Base-by-base conservation (phyloP, 2,797 vertebrate species). In the Gallinago stenura region DNA sequence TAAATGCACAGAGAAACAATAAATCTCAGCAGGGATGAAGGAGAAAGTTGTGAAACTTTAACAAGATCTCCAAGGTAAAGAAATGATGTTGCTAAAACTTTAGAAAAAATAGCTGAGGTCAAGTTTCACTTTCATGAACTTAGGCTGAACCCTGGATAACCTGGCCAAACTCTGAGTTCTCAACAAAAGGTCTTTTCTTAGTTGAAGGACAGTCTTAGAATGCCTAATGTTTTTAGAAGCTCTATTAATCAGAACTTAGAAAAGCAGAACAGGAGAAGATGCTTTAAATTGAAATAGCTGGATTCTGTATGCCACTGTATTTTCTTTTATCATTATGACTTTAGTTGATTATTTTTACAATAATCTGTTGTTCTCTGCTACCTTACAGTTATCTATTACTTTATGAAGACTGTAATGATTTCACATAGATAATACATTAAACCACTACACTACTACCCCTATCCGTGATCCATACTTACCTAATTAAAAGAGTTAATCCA, bases 31-130 rank as follows among this genome's bases (percentile, higher is more conserved):
- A 92, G 65, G 50, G 81, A 83, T 43, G 72, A 95, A 82, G 66
- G 33, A 86, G 39, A 31, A 81, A 75, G 66, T 79, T 84, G 70
- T 22, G 69, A 93, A 91, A 92, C 61, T 80, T 88, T 91, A 96
- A 94, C 80, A 95, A 94, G 79, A 65, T 78, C 87, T 96, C 89
- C 31, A 93, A 81, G n/a, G 39, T 77, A 86, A 79, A 83, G 61
- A 89, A 83, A 81, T 2, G 0, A 33, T 54, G 31, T 30, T 73
- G 25, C 22, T 84, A 90, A 85, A 86, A 62, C 31, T 76, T 69
- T 7, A 58, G 51, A 83, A 46, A 46, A 88, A 54, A 30, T 2
- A 81, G 26, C 39, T 37, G 50, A 85, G 7, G 57, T 54, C 22
- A 70, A 54, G 30, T 64, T 91, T 81, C 35, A 35, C 58, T 87